phyloP scores from a whole-genome alignment of 1,140 invertebrate species.

The Anagrus nilaparvatae region DNA sequence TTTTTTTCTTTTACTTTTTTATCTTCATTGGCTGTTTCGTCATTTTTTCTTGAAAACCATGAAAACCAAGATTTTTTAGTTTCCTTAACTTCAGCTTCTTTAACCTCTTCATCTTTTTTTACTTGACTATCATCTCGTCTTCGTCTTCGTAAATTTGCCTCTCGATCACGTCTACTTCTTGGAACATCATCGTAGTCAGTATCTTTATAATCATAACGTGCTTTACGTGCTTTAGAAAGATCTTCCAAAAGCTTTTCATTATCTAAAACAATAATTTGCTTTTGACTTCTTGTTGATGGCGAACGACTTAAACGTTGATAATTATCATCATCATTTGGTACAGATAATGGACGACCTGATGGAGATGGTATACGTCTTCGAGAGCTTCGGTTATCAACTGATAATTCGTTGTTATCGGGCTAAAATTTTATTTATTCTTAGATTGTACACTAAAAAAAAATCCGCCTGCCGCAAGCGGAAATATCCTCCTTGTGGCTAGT shows the following conservation, averaged over 20 bases:
- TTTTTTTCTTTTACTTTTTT: no score
- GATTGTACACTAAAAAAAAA: no score
- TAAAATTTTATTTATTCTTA: no score
- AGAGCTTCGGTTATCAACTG: no score
- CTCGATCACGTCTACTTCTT: not conserved
- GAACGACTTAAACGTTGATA: not conserved
- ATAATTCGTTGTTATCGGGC: no score
- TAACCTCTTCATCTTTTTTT: slow-evolving; percentile 10
- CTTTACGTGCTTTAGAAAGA: slow-evolving; percentile 29
- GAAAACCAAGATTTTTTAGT: slow-evolving; percentile 28
- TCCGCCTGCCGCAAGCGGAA: no score
- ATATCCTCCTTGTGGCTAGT: no score
- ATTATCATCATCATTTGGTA: not conserved
- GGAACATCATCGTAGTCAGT: slow-evolving; percentile 17
- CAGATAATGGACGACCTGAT: not conserved
- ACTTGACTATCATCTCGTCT: no score
- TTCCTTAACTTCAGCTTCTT: slow-evolving; percentile 18
- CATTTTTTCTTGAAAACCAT: slow-evolving; percentile 26
- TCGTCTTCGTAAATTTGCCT: no score
- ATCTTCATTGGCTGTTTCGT: slow-evolving; percentile 19
- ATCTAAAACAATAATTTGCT: slow-evolving; percentile 36
- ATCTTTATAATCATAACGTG: slow-evolving; percentile 25
- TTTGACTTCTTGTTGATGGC: slow-evolving; percentile 19
- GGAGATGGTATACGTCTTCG: not conserved
- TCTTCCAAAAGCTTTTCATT: slow-evolving; percentile 34